Base-by-base conservation (phyloP, 2,888 invertebrate species). In the Cecidostiba fungosa region DNA sequence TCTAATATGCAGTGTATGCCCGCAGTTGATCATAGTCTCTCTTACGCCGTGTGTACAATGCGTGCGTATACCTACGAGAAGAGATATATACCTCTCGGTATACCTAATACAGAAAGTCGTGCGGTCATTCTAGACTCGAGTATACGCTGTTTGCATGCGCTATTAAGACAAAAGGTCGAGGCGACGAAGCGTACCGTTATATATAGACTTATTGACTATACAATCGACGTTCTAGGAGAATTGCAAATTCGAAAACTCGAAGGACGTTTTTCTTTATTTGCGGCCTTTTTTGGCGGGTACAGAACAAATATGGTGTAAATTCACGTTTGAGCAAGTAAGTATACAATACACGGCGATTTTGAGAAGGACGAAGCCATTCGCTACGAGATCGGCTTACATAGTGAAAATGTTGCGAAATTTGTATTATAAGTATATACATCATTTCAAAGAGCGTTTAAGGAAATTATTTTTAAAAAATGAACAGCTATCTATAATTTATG, bases 1-100 rank as follows among this genome's bases (percentile, higher is more conserved):
- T 81, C 81, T 81, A 81, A 77, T 76, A 32, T 36, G 59, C 23
- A 26, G 70, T 3, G n/a, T 19, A 50, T 19, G 19, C 50, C 16
- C 3, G 50, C 50, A 39, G 39, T 54, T n/a, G 54, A 54, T 54
- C 54, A 19, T 54, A 54, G 16, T 19, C 5, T n/a, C 62, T 26
- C 12, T 26, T 29, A 14, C 29, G 5, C 1, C 6, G 1, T 62
- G 59, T 62, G 1, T 23, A 62, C 26, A 62, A 23, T 54, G n/a
- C 4, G 10, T 50, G 6, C 19, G 5, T 50, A 50, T n/a, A 50
- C 5, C 19, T 50, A 50, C 47, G 16, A 16, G 16, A 16, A 16
- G 19, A 50, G 50, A 50, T 50, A 19, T 50, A 1, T 19, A 47
- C 10, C 4, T 39, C 1, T 10, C 6, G 6, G 43, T 10, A 12